phyloP scores from a whole-genome alignment of 2,113 vertebrate genomes.

The Monopterus albus region DNA sequence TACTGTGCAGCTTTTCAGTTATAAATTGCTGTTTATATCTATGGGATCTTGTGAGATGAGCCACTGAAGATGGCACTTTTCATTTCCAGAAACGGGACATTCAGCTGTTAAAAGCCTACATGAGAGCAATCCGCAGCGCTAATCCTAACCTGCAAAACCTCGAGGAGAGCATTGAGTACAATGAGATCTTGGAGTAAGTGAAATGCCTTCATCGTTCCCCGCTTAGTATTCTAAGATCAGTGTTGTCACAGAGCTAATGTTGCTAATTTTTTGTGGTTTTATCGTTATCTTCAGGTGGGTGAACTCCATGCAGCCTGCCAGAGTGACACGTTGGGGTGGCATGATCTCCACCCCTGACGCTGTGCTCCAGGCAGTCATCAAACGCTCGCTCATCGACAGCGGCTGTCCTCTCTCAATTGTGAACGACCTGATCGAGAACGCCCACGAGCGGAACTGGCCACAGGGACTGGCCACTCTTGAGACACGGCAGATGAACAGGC shows the following conservation, averaged over 20 bases:
- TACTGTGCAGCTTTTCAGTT: too few species aligned
- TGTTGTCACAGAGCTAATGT: neutral
- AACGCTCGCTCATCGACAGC: conserved; percentile 96
- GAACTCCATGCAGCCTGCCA: conserved; percentile 95
- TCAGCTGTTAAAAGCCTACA: conserved; percentile 97
- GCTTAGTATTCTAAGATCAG: neutral
- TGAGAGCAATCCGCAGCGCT: conserved; percentile 97
- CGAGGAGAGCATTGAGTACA: conserved; percentile 98
- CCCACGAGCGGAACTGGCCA: conserved; percentile 98
- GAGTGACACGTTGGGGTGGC: conserved; percentile 98
- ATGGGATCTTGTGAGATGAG: neutral
- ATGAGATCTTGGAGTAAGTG: conserved; percentile 97
- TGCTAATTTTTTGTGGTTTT: neutral
- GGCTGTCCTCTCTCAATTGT: conserved; percentile 95
- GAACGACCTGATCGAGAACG: conserved; percentile 97
- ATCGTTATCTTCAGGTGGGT: conserved; percentile 87
- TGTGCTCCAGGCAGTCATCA: conserved; percentile 97
- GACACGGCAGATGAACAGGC: conserved; percentile 97
- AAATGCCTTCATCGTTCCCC: neutral
- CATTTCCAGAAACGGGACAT: conserved; percentile 92
- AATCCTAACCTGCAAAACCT: conserved; percentile 98
- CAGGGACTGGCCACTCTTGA: conserved; percentile 97
- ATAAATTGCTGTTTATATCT: neutral
- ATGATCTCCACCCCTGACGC: conserved; percentile 99
- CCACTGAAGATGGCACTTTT: conserved; percentile 10